These are phyloP conservation scores for Corydoras maculifer DNA, from an alignment of 2,113 vertebrate species.

Conservation along the genomic window DNA sequence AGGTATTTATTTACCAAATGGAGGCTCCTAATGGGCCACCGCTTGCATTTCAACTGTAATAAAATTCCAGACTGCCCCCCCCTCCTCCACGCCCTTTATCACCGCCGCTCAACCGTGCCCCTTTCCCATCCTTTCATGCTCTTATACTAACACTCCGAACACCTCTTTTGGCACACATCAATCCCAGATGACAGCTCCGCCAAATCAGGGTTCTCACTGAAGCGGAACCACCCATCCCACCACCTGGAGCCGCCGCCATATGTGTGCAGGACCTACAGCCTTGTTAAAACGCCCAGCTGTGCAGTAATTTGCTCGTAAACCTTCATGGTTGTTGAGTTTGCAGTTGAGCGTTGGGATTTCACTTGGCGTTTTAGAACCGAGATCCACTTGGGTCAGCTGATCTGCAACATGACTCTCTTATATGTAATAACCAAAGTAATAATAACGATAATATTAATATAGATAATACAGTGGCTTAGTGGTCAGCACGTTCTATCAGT, in stretches of 20 bases:
- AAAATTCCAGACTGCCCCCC: background rate
- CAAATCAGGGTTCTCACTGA: slow-evolving; percentile 11
- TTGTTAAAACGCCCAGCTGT: slow-evolving; percentile 35
- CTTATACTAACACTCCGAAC: background rate
- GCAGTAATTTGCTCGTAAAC: slow-evolving; percentile 33
- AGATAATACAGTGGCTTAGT: too few species aligned
- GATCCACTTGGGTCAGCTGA: slow-evolving; percentile 15
- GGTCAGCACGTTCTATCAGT: too few species aligned
- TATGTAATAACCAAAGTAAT: background rate
- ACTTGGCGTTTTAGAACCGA: slow-evolving; percentile 12
- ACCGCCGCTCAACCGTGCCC: background rate
- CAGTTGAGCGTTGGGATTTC: slow-evolving; percentile 14
- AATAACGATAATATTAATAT: too few species aligned
- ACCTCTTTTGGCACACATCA: background rate
- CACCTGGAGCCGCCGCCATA: slow-evolving; percentile 5
- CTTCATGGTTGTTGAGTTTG: slow-evolving; percentile 11
- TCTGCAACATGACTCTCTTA: slow-evolving; percentile 10
- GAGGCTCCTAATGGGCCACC: slow-evolving; percentile 19
- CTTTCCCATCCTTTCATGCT: background rate
- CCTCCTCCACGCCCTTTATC: background rate
- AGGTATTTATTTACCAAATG: background rate
- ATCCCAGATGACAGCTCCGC: slow-evolving; percentile 16
- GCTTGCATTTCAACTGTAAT: slow-evolving; percentile 21
- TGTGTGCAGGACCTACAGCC: slow-evolving; percentile 17
- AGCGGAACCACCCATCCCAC: background rate